A percentile compares a stretch with the other conserved stretches of the same genome.
These are phyloP conservation scores for Hyposoter didymator DNA, from an alignment of 2,888 invertebrate genomes.

Conservation along the genomic window DNA sequence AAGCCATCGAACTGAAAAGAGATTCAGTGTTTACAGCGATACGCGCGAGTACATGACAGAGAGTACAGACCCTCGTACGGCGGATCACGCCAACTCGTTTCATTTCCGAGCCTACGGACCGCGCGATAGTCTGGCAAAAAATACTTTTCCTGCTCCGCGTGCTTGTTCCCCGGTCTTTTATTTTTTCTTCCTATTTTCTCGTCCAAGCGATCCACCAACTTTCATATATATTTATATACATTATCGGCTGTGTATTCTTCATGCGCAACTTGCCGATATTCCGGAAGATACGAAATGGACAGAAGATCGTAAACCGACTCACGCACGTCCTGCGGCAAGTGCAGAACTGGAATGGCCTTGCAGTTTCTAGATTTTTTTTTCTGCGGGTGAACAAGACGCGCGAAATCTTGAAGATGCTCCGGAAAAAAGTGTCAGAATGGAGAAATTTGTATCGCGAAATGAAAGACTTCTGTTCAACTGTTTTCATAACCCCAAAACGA, in stretches of 20 bases:
- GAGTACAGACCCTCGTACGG: conserved; percentile 15
- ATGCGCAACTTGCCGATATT: conserved; percentile 61
- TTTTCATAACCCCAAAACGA: not conserved
- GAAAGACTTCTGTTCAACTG: not conserved
- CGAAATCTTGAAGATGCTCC: not conserved
- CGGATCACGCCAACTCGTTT: conserved; percentile 63
- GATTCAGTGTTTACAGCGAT: conserved; percentile 25
- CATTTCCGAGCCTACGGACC: conserved; percentile 29
- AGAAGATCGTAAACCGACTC: conserved; percentile 60
- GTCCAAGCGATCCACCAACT: conserved; percentile 10
- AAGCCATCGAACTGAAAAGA: not conserved
- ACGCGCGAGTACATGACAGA: conserved; percentile 37
- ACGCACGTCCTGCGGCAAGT: conserved; percentile 49
- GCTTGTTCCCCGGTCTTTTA: conserved; percentile 35
- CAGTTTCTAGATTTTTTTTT: not conserved
- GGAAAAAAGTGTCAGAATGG: not conserved
- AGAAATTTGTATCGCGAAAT: not conserved
- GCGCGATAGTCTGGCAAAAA: conserved; percentile 1
- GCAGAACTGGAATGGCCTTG: conserved; percentile 28
- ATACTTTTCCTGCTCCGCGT: conserved; percentile 24
- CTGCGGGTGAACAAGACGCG: not conserved
- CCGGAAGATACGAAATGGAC: conserved; percentile 67
- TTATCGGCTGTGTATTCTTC: conserved; percentile 8
- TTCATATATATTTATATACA: conserved; percentile 7
- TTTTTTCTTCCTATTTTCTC: conserved; percentile 40